A percentile compares a stretch with the other conserved stretches of the same genome.
phyloP scores from a whole-genome alignment of 1,140 invertebrate species.

The Asbolus verrucosus region DNA sequence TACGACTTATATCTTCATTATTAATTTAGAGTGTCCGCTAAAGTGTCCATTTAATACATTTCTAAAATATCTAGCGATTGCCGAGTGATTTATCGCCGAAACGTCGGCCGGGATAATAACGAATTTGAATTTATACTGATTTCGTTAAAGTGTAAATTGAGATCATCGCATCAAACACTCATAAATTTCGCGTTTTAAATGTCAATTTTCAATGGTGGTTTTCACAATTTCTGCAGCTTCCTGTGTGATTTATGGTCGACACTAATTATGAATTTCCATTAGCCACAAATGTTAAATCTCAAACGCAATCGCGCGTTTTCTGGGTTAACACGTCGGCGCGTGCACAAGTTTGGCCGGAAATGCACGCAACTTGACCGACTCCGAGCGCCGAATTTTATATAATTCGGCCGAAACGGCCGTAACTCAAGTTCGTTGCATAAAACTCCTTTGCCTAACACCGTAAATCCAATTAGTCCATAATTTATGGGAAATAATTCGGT shows the following conservation, averaged over 20 bases:
- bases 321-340: neutral
- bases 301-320: neutral
- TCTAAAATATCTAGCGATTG: too few species aligned
- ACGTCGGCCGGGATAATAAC: neutral
- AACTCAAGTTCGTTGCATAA: too few species aligned
- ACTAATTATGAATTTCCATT: conserved; percentile 32
- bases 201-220: conserved; percentile 18
- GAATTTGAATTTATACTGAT: neutral
- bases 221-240: neutral
- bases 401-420: too few species aligned
- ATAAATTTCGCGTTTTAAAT: conserved; percentile 17
- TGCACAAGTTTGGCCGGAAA: conserved; percentile 16
- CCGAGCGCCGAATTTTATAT: too few species aligned
- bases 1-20: neutral
- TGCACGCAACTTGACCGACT: neutral
- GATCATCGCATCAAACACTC: too few species aligned
- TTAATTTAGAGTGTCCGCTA: neutral
- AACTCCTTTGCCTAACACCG: too few species aligned
- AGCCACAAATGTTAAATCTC: neutral
- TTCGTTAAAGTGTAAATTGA: too few species aligned
- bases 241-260: conserved; percentile 1
- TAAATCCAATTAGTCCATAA: too few species aligned
- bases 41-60: neutral
- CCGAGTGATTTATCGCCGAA: neutral
- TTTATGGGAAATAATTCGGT: too few species aligned